Conservation (phyloP, 2,888 invertebrate genomes). For the Ferdinandea cuprea region DNA sequence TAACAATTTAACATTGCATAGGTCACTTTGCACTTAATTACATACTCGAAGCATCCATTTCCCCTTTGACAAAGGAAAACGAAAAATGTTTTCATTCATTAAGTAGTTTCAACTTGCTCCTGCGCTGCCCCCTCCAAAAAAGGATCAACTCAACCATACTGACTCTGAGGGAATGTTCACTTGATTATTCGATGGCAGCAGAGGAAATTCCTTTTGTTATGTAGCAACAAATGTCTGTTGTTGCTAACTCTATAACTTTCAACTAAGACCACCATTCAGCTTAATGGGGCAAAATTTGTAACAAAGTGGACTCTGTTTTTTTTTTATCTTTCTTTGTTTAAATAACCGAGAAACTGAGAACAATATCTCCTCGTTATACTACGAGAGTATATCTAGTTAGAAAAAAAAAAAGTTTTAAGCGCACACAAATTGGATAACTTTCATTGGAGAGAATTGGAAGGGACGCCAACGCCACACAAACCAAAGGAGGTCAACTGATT, state of each 20-base stretch:
- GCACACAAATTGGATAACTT: conserved; percentile 41
- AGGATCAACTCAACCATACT: background rate
- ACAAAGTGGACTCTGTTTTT: conserved; percentile 19
- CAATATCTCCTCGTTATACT: conserved; percentile 7
- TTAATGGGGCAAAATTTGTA: conserved; percentile 24
- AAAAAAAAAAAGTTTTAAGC: conserved; percentile 39
- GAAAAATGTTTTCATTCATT: background rate
- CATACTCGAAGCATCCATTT: background rate
- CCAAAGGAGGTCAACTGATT: conserved; percentile 43
- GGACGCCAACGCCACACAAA: background rate
- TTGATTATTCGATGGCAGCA: conserved; percentile 25
- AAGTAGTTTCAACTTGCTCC: background rate
- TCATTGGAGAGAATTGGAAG: conserved; percentile 1
- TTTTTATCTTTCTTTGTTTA: background rate
- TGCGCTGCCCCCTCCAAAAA: background rate
- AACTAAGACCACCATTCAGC: conserved; percentile 28
- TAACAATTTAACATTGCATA: too few relatives aligned
- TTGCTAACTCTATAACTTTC: background rate
- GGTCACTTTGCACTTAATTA: too few relatives aligned
- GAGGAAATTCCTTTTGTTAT: conserved; percentile 23
- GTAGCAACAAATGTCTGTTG: conserved; percentile 22
- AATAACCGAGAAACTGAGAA: conserved; percentile 1
- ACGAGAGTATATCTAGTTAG: conserved; percentile 15
- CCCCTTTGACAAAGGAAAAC: background rate
- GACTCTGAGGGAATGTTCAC: conserved; percentile 10